These are phyloP conservation scores for Dryobota labecula DNA, from an alignment of 2,888 invertebrate genomes.

Conservation along the genomic window DNA sequence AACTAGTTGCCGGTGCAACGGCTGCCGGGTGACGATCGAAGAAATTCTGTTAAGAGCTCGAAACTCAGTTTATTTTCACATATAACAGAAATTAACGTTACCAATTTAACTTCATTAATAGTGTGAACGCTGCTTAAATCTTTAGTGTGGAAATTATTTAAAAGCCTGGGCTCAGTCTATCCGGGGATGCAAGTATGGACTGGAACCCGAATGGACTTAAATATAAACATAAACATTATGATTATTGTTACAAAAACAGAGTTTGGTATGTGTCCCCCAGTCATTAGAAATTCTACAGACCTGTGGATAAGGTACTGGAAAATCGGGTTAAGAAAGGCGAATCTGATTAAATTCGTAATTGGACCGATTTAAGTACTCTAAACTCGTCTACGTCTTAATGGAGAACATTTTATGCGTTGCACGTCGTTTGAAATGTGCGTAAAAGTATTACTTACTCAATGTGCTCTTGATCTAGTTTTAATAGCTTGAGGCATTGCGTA, in stretches of 20 bases:
- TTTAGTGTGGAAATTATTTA: neutral
- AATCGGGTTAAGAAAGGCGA: slow-evolving; percentile 22
- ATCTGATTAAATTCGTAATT: slow-evolving; percentile 36
- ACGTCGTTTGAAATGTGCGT: slow-evolving; percentile 29
- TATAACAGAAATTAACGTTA: neutral
- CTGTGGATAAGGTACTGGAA: neutral
- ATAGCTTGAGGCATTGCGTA: slow-evolving; percentile 1
- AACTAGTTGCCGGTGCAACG: slow-evolving; percentile 11
- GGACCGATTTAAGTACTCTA: slow-evolving; percentile 16
- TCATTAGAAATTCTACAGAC: neutral
- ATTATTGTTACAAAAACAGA: neutral
- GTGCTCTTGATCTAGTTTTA: slow-evolving; percentile 37
- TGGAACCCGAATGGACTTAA: neutral
- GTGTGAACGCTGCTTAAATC: neutral
- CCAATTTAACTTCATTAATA: neutral
- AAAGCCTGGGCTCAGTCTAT: neutral
- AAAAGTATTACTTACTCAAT: slow-evolving; percentile 16
- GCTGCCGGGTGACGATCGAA: neutral
- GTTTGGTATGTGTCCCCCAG: neutral
- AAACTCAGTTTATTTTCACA: slow-evolving; percentile 6
- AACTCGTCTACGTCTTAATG: slow-evolving; percentile 13
- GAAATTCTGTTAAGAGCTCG: neutral
- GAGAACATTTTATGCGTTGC: slow-evolving; percentile 24
- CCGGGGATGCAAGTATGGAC: neutral
- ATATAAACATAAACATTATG: neutral